Base-by-base conservation (phyloP, 2,888 invertebrate genomes). In the Eupithecia subumbrata region DNA sequence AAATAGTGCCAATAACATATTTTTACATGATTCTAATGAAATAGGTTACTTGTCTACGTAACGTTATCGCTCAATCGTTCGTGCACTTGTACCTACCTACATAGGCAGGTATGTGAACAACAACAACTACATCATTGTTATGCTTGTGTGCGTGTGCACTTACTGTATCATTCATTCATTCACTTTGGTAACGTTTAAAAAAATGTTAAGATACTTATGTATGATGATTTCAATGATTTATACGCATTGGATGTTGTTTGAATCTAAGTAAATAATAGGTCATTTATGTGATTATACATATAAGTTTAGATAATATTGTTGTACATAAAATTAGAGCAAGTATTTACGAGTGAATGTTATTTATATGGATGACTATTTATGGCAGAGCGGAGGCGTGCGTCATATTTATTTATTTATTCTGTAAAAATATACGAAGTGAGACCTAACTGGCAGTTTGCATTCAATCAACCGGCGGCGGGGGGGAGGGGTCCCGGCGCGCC, bases 391-490 rank as follows among this genome's bases (percentile, higher is more conserved):
- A 18, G 14, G 11, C 82, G 84, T 85, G 87, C 87, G 85, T 87
- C 87, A 83, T 89, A 89, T 89, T 88, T 90, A 90, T 90, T 89
- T 88, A 88, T 89, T 85, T 85, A 88, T 73, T 66, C 80, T 80
- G 79, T 83, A 84, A 85, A 81, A 84, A 84, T 86, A 88, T 80
- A 83, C 72, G 78, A 84, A 81, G 78, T 81, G 81, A 79, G 77
- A 81, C 68, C 73, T 75, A 71, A 60, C 69, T 74, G 67, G 60
- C 72, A 63, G 45, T 56, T 30, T 78, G 63, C 63, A 30, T 63
- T 63, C 30, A 25, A 25, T 30, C 11, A 12, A n/a, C n/a, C n/a
- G n/a, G n/a, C n/a, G n/a, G n/a, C n/a, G n/a, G n/a, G n/a, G n/a
- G n/a, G n/a, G n/a, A n/a, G n/a, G n/a, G n/a, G n/a, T n/a, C n/a